Percentiles rank a stretch among this genome's conserved stretches.
Evolutionary conservation across 2,797 vertebrate genomes (phyloP).

Genomic region (Ctenosaura bakeri): DNA sequence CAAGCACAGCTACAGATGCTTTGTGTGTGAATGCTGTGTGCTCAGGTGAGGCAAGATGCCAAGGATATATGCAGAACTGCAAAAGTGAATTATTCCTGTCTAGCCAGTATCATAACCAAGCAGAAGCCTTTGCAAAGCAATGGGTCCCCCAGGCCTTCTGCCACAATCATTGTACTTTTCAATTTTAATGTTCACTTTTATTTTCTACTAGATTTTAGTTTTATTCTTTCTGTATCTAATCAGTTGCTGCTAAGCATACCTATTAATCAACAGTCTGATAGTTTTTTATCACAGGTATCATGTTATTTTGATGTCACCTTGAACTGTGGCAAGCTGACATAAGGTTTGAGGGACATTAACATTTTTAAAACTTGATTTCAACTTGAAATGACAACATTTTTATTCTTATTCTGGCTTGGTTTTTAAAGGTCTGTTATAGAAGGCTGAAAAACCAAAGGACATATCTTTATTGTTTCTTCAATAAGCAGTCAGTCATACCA

Average conservation of each 20-base stretch:
- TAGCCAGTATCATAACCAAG: background rate
- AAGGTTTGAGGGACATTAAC: background rate
- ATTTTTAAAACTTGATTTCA: slow-evolving; percentile 29
- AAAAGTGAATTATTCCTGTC: background rate
- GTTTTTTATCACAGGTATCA: background rate
- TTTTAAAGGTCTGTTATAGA: slow-evolving; percentile 11
- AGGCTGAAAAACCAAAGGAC: background rate
- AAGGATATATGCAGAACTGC: background rate
- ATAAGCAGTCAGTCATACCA: slow-evolving; percentile 37
- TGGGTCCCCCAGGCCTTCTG: background rate
- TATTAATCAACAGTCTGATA: background rate
- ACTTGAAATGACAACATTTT: background rate
- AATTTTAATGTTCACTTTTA: too few relatives aligned
- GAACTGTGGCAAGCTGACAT: background rate
- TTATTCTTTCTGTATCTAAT: background rate
- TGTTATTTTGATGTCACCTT: background rate
- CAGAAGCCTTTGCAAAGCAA: background rate
- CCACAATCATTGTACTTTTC: too few relatives aligned
- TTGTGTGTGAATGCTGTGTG: background rate
- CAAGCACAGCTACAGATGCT: background rate
- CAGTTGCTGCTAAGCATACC: background rate
- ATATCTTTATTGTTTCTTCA: slow-evolving; percentile 4
- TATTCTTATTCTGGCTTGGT: background rate
- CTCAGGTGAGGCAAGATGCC: background rate
- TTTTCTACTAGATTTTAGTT: too few relatives aligned